phyloP scores from a whole-genome alignment of 2,888 invertebrate species.

The Panopea generosa region DNA sequence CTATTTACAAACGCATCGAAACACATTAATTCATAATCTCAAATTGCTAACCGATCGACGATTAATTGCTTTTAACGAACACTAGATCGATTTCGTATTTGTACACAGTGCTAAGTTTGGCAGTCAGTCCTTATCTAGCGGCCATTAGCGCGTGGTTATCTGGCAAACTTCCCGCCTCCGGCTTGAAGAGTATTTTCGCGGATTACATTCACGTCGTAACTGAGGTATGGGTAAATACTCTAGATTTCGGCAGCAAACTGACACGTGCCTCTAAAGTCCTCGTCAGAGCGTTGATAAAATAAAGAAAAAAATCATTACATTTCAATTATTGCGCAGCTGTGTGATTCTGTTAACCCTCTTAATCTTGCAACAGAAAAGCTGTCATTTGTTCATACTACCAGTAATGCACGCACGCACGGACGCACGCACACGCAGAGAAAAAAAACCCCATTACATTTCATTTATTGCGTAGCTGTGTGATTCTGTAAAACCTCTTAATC shows the following conservation, averaged over 20 bases:
- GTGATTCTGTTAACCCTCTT: too few relatives aligned
- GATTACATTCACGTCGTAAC: constrained; percentile 34
- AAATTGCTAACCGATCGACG: constrained; percentile 26
- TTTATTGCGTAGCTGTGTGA: too few relatives aligned
- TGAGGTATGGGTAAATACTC: constrained; percentile 37
- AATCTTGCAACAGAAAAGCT: too few relatives aligned
- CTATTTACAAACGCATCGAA: constrained; percentile 48
- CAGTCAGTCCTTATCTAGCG: constrained; percentile 23
- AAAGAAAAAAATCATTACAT: too few relatives aligned
- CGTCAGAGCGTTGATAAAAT: too few relatives aligned
- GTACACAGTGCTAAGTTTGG: constrained; percentile 37
- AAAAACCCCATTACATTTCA: too few relatives aligned
- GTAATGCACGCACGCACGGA: too few relatives aligned
- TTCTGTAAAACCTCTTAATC: too few relatives aligned
- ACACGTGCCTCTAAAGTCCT: background rate
- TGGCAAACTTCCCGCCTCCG: constrained; percentile 51
- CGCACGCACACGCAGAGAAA: too few relatives aligned
- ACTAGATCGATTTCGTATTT: constrained; percentile 57
- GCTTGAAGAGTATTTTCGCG: constrained; percentile 35
- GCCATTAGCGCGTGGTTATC: constrained; percentile 53
- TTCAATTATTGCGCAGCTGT: too few relatives aligned
- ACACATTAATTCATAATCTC: constrained; percentile 51
- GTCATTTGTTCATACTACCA: too few relatives aligned
- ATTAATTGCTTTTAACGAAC: constrained; percentile 62
- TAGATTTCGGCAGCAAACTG: background rate